Conservation (phyloP, 2,797 vertebrate genomes). For the Intellagama lesueurii region DNA sequence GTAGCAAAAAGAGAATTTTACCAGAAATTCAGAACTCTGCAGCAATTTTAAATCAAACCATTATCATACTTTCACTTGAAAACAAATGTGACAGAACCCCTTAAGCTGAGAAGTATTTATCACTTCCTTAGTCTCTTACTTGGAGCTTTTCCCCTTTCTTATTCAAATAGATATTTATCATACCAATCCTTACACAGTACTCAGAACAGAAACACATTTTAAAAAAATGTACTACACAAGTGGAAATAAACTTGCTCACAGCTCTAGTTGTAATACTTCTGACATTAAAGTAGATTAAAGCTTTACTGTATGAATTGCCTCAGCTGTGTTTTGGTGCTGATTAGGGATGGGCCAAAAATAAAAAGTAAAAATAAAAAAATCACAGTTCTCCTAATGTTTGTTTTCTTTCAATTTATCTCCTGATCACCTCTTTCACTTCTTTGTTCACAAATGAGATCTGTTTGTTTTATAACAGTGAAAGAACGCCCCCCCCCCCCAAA, state of each 20-base stretch:
- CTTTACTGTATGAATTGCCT: neutral
- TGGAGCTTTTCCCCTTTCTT: neutral
- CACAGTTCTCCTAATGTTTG: too few relatives aligned
- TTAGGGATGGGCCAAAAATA: too few relatives aligned
- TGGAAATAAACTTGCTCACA: slow-evolving; percentile 2
- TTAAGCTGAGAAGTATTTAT: neutral
- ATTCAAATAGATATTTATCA: neutral
- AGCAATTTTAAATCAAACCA: too few relatives aligned
- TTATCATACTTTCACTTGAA: neutral
- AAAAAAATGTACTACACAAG: slow-evolving; percentile 11
- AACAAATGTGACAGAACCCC: neutral
- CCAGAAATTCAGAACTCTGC: too few relatives aligned
- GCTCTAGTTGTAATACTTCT: neutral
- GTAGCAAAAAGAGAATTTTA: too few relatives aligned
- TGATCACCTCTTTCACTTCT: too few relatives aligned
- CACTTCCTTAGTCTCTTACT: neutral
- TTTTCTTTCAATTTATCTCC: too few relatives aligned
- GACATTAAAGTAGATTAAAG: neutral
- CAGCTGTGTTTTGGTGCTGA: neutral
- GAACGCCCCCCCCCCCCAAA: too few relatives aligned
- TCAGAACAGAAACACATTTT: slow-evolving; percentile 19
- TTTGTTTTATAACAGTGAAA: too few relatives aligned
- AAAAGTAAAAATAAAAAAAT: too few relatives aligned
- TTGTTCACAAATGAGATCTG: too few relatives aligned
- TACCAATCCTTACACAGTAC: neutral